Evolutionary conservation across 1,140 invertebrate genomes (phyloP), one percentile per base, ranked within the genome.

Genomic region (Eulimnadia texana): DNA sequence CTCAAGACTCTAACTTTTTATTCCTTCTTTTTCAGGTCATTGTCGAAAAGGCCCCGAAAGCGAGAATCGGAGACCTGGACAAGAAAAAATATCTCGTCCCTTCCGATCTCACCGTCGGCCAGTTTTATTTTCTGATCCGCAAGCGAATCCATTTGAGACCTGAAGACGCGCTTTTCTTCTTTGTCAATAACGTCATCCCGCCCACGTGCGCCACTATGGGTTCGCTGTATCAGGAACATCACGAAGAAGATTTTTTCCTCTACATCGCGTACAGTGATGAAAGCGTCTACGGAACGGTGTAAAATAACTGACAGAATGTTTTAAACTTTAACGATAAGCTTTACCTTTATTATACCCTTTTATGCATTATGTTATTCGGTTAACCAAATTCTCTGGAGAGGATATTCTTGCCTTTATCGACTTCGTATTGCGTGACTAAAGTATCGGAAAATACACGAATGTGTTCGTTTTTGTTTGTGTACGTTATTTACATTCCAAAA

Each of bases 251-350:
- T 71, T 96, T 93, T 73, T 99, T 99, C 78, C 80, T 99, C 64
- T 99, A 99, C 77, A 97, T 99, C 77, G 95, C 95, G 58, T 99
- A 98, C 79, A 96, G 92, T 70, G 96, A 99, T 77, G 96, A 99
- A 77, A 97, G 93, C 77, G 94, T 98, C 16, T 99, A 99, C 77
- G 96, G 96, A 62, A 55, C n/a, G n/a, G n/a, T n/a, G n/a, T n/a
- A n/a, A n/a, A n/a, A n/a, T n/a, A n/a, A n/a, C n/a, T n/a, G n/a
- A n/a, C n/a, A n/a, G n/a, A n/a, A n/a, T n/a, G n/a, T n/a, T n/a
- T n/a, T n/a, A n/a, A n/a, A n/a, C n/a, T n/a, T n/a, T n/a, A n/a
- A n/a, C n/a, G n/a, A n/a, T n/a, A n/a, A n/a, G n/a, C n/a, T n/a
- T n/a, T n/a, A n/a, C n/a, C n/a, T n/a, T n/a, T n/a, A n/a, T n/a